A percentile compares a stretch with the other conserved stretches of the same genome.
phyloP scores from a whole-genome alignment of 2,797 vertebrate genomes.

The Mionectes olivaceus region DNA sequence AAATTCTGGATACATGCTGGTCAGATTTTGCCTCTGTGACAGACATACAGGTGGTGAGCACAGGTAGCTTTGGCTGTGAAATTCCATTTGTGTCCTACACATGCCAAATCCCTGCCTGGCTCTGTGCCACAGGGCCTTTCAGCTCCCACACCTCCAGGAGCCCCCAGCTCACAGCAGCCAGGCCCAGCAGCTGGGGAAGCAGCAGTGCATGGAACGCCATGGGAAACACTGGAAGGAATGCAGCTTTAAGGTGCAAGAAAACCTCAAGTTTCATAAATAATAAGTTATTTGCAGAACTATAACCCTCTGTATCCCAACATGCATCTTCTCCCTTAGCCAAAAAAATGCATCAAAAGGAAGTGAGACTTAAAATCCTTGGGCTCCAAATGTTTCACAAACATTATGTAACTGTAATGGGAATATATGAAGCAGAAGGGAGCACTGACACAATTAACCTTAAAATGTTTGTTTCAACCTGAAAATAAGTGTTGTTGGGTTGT shows the following conservation, averaged over 20 bases:
- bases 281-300: neutral
- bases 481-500: neutral
- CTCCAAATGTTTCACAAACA: neutral
- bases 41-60: neutral
- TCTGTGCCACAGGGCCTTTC: accelerated
- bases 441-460: neutral
- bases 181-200: neutral
- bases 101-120: neutral
- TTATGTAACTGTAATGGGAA: neutral
- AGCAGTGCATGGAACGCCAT: neutral
- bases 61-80: neutral
- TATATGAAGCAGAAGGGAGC: neutral
- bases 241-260: neutral
- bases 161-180: neutral
- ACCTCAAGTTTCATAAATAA: neutral
- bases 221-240: neutral
- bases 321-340: neutral
- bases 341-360: neutral
- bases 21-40: neutral
- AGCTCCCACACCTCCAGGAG: neutral
- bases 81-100: neutral
- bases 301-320: neutral
- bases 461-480: neutral
- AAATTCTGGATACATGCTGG: neutral
- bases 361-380: neutral